Evolutionary conservation across 2,888 invertebrate species (phyloP).

Genomic region (Meta bourneti): DNA sequence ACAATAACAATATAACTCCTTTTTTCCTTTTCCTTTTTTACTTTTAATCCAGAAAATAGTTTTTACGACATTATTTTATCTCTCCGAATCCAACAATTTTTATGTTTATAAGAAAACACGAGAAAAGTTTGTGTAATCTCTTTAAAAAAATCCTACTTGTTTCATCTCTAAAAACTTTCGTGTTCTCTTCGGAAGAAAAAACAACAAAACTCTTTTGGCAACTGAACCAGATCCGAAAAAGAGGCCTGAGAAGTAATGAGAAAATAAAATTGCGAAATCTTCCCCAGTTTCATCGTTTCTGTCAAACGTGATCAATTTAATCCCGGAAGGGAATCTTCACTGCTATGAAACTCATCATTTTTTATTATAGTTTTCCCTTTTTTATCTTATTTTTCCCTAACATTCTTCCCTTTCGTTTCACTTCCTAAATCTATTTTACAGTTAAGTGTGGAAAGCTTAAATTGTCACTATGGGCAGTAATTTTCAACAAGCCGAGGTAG

Average conservation of each 20-base stretch:
- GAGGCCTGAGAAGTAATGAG: not conserved
- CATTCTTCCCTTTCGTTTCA: conserved; percentile 34
- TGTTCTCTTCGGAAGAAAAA: conserved; percentile 4
- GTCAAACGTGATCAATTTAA: conserved; percentile 74
- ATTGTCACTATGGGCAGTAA: conserved; percentile 54
- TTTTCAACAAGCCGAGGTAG: conserved; percentile 37
- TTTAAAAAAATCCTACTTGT: conserved; percentile 22
- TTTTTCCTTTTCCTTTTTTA: not conserved
- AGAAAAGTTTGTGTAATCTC: conserved; percentile 33
- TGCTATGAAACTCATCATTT: conserved; percentile 31
- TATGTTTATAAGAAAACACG: not conserved
- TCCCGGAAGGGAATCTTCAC: conserved; percentile 57
- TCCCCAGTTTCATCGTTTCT: conserved; percentile 55
- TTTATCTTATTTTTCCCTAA: not conserved
- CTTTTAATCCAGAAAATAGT: not conserved
- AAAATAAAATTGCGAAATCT: conserved; percentile 36
- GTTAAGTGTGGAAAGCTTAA: conserved; percentile 63
- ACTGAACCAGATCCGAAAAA: conserved; percentile 4
- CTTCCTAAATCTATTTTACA: conserved; percentile 53
- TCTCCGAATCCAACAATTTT: not conserved
- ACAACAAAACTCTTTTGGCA: conserved; percentile 6
- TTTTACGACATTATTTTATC: conserved; percentile 13
- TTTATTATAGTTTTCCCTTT: conserved; percentile 18
- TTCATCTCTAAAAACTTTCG: conserved; percentile 14
- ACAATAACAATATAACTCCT: not conserved